phyloP scores from a whole-genome alignment of 2,888 invertebrate species.

The Arge pagana region DNA sequence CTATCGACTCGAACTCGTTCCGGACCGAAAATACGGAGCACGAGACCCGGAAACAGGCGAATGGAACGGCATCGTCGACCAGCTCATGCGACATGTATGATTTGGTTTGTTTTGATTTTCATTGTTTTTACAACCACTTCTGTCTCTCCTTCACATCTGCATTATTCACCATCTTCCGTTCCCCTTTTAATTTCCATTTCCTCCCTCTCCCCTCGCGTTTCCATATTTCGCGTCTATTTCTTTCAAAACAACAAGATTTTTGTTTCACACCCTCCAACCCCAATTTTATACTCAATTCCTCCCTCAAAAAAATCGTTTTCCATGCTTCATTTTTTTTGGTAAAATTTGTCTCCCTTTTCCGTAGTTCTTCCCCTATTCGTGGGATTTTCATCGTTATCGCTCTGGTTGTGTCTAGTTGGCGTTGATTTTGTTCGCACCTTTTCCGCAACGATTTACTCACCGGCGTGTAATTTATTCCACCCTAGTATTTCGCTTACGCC shows the following conservation, averaged over 20 bases:
- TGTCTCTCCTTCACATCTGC: background rate
- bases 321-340: no score
- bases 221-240: no score
- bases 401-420: no score
- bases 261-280: background rate
- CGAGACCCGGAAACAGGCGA: slow-evolving; percentile 65
- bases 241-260: no score
- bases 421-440: no score
- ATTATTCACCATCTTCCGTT: background rate
- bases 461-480: no score
- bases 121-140: slow-evolving; percentile 22
- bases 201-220: slow-evolving; percentile 2
- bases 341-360: no score
- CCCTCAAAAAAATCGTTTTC: no score
- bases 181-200: slow-evolving; percentile 1
- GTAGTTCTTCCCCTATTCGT: no score
- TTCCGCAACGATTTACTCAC: no score
- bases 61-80: slow-evolving; percentile 73
- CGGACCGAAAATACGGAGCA: slow-evolving; percentile 72
- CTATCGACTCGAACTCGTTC: slow-evolving; percentile 72
- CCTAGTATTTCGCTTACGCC: no score
- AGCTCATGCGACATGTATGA: slow-evolving; percentile 73
- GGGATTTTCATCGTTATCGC: no score
- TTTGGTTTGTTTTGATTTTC: slow-evolving; percentile 49
- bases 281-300: background rate